These are phyloP conservation scores for Amphipoea oculea DNA, from an alignment of 2,888 invertebrate genomes.

Conservation along the genomic window DNA sequence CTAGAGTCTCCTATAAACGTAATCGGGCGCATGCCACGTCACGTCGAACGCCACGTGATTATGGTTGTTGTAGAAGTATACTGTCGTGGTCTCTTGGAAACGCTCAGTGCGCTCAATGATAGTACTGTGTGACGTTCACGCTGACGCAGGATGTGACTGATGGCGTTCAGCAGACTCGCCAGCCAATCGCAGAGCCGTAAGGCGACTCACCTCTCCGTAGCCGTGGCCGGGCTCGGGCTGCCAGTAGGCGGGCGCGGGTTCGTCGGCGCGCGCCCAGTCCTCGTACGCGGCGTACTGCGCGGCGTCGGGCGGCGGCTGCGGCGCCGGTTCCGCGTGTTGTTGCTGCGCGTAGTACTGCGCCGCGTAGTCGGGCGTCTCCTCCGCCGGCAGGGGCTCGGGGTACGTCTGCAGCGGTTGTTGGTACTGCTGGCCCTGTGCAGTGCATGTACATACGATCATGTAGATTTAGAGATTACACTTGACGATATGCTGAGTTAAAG, in stretches of 20 bases:
- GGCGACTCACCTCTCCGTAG: slow-evolving; percentile 74
- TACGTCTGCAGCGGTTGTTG: slow-evolving; percentile 63
- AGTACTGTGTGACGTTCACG: neutral
- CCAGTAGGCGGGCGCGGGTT: slow-evolving; percentile 69
- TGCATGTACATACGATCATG: neutral
- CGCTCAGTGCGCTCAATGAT: neutral
- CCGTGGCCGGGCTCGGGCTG: slow-evolving; percentile 71
- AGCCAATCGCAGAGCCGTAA: neutral
- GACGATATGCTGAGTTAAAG: neutral
- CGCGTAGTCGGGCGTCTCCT: slow-evolving; percentile 72
- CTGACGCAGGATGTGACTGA: neutral
- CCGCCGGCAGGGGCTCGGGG: slow-evolving; percentile 60
- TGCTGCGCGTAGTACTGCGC: slow-evolving; percentile 70
- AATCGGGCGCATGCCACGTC: neutral
- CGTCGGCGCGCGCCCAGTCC: slow-evolving; percentile 67
- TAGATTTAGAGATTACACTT: neutral
- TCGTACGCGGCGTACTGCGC: slow-evolving; percentile 64
- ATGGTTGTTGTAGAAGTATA: neutral
- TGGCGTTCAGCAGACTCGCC: neutral
- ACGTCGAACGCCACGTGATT: neutral
- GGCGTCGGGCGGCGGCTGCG: slow-evolving; percentile 45
- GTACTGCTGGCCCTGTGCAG: slow-evolving; percentile 69
- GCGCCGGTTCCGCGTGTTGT: slow-evolving; percentile 33
- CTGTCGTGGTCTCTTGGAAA: too few relatives aligned
- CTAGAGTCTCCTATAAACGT: neutral